phyloP scores from a whole-genome alignment of 2,888 invertebrate species.

The Gastracanthus pulcherrimus region DNA sequence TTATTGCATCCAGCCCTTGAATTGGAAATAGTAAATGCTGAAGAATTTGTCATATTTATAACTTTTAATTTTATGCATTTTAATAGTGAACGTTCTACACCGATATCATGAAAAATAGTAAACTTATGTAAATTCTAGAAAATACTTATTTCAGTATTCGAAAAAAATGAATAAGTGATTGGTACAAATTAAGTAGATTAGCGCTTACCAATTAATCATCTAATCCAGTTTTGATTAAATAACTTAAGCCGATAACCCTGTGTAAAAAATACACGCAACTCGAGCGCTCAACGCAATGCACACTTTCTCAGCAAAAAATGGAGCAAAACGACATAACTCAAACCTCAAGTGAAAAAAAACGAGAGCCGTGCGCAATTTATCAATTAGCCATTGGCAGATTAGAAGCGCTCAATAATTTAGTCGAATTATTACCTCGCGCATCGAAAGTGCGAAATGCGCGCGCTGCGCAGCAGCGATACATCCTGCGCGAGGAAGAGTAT shows the following conservation, averaged over 20 bases:
- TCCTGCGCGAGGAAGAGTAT: no score
- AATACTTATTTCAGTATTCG: slow-evolving; percentile 5
- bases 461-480: no score
- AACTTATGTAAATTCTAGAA: neutral
- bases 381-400: neutral
- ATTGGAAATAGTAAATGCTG: no score
- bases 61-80: no score
- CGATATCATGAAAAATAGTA: no score
- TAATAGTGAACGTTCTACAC: no score
- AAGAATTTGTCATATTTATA: no score
- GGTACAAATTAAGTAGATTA: slow-evolving; percentile 14
- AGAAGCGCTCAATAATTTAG: slow-evolving; percentile 6
- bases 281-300: no score
- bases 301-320: neutral
- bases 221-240: neutral
- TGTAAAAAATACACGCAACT: neutral
- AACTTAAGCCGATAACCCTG: neutral
- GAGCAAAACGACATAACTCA: neutral
- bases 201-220: neutral
- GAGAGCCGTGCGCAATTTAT: neutral
- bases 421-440: neutral
- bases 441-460: no score
- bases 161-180: neutral
- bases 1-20: no score
- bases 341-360: neutral